Conservation (phyloP, 2,888 invertebrate species). For the Heteromyza rotundicornis region DNA sequence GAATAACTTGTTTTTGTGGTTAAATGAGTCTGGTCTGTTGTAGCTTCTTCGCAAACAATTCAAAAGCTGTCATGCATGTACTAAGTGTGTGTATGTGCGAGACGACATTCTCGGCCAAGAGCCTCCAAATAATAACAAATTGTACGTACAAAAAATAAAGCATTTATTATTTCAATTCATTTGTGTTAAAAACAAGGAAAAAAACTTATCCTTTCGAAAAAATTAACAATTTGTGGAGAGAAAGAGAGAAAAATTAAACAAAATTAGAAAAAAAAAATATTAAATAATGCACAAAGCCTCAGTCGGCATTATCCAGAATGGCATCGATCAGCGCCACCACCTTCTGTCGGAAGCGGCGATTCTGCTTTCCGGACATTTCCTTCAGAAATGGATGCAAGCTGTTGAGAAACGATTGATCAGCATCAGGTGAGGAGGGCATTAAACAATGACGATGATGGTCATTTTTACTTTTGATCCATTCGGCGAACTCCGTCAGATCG, state of each 20-base stretch:
- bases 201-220: neutral
- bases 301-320: conserved; percentile 49
- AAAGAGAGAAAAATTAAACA: no score
- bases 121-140: no score
- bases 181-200: neutral
- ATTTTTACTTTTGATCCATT: conserved; percentile 51
- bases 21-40: no score
- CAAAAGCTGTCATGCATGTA: no score
- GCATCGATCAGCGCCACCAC: conserved; percentile 54
- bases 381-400: conserved; percentile 55
- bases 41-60: no score
- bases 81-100: no score
- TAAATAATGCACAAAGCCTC: conserved; percentile 4
- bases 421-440: conserved; percentile 42
- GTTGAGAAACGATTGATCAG: conserved; percentile 56
- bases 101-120: no score
- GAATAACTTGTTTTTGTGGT: no score
- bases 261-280: no score
- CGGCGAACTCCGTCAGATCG: conserved; percentile 50
- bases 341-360: conserved; percentile 55
- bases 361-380: conserved; percentile 57
- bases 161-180: conserved; percentile 1
- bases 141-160: neutral
- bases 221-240: neutral
- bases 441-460: conserved; percentile 40